These are phyloP conservation scores for Byasa hedistus DNA, from an alignment of 2,888 invertebrate genomes.

Conservation along the genomic window DNA sequence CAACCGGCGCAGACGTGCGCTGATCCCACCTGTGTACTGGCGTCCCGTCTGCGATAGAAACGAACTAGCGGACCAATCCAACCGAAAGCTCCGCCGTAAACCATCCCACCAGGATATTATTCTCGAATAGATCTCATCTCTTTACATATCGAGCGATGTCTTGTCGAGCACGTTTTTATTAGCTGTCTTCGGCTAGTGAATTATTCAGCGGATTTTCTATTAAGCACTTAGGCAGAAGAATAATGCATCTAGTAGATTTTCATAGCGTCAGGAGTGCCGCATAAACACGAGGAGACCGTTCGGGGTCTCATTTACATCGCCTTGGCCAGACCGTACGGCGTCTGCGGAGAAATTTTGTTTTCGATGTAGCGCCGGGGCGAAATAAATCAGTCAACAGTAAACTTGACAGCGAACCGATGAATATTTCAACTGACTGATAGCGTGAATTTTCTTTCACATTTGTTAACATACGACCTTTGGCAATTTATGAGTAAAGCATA, in stretches of 20 bases:
- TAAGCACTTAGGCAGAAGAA: constrained; percentile 68
- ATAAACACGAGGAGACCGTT: constrained; percentile 47
- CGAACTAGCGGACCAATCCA: constrained; percentile 51
- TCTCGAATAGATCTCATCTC: constrained; percentile 67
- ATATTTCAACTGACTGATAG: constrained; percentile 26
- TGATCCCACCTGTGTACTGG: constrained; percentile 44
- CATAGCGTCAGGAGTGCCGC: constrained; percentile 52
- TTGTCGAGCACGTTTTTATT: constrained; percentile 71
- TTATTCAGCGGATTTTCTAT: constrained; percentile 70
- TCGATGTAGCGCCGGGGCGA: constrained; percentile 24
- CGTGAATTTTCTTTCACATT: constrained; percentile 16
- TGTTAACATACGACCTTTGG: not conserved
- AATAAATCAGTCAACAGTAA: constrained; percentile 28
- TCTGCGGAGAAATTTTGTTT: constrained; percentile 28
- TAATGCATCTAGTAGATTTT: constrained; percentile 68
- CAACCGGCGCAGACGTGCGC: constrained; percentile 64
- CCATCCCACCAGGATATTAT: constrained; percentile 64
- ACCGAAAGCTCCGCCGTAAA: constrained; percentile 56
- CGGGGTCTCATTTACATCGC: constrained; percentile 52
- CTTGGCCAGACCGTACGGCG: constrained; percentile 47
- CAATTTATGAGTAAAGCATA: not conserved
- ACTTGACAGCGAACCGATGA: constrained; percentile 22
- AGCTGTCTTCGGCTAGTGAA: constrained; percentile 64
- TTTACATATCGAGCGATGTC: constrained; percentile 67
- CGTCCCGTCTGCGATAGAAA: constrained; percentile 54